Base-by-base conservation (phyloP, 2,797 vertebrate species). In the Poeciliopsis infans region DNA sequence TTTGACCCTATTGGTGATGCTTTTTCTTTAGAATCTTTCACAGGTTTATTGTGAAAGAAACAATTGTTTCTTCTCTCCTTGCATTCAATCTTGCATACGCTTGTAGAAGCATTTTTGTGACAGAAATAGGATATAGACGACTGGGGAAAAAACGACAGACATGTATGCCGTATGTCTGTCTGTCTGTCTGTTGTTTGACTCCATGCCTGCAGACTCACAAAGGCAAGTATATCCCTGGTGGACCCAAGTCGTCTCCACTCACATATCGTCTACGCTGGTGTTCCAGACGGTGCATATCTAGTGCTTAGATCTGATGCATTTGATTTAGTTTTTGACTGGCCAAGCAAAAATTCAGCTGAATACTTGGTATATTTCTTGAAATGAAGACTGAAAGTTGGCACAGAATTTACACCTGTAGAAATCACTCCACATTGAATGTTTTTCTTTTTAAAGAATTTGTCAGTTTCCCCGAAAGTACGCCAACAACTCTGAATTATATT, bases 401-500 rank as follows among this genome's bases (percentile, higher is more conserved):
- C 41, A 43, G 23, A 69, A 13, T n/a, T n/a, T 69, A 69, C 39
- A 25, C 20, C 2, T 2, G 64, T 41, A 68, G 41, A 41, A 23
- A 68, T 41, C 3, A 12, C 10, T 41, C 12, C 10, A 43, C 41
- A 43, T 43, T 43, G 11, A 43, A 43, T 12, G 25, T 69, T 69
- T 69, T 8, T 3, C 12, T 45, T 70, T 45, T 70, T 70, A 23
- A 4, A 23, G 7, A 36, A 18, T 36, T 39, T 64, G 49, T 51
- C 20, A 51, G 7, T n/a, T n/a, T 15, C 39, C n/a, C n/a, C 41
- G 1, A 43, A 45, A 15, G 23, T 69, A 45, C 2, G 4, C 64
- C 64, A 41, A 68, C 41, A 69, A n/a, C 11, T n/a, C 25, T 28
- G 41, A 28, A 23, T 73, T 80, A 25, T 81, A 28, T 76, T 53